phyloP scores from a whole-genome alignment of 2,797 vertebrate genomes.

The Platyrinchus mystaceus region DNA sequence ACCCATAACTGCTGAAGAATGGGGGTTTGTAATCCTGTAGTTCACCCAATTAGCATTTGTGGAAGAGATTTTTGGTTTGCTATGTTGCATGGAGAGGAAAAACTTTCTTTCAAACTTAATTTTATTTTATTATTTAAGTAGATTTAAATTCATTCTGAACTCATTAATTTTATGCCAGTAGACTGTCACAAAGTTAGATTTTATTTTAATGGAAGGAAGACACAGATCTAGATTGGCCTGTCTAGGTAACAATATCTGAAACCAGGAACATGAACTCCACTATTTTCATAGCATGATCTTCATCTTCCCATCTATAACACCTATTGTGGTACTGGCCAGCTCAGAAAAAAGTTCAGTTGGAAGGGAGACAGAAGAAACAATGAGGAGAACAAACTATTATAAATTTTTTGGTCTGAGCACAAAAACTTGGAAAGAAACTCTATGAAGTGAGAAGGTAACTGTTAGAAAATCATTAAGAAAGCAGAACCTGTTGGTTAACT shows the following conservation, averaged over 20 bases:
- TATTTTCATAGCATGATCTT: not conserved
- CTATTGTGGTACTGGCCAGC: not conserved
- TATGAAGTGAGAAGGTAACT: not conserved
- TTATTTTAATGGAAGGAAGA: not conserved
- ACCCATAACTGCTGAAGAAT: not conserved
- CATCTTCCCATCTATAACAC: not conserved
- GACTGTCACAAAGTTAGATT: not conserved
- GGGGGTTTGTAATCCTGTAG: not conserved
- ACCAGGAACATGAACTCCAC: not conserved
- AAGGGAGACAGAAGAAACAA: not conserved
- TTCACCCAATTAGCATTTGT: not conserved
- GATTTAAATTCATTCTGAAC: not conserved
- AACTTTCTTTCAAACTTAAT: not conserved
- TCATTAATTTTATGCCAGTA: not conserved
- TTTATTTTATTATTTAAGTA: not conserved
- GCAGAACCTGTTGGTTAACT: not conserved
- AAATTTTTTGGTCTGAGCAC: not conserved
- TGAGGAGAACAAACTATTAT: not conserved
- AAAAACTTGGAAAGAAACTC: not conserved
- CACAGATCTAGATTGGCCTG: not conserved
- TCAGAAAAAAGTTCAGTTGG: not conserved
- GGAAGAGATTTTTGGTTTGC: not conserved
- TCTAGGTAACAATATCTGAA: not conserved
- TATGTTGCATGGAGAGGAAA: not conserved
- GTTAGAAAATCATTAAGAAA: not conserved